These are phyloP conservation scores for Entomobrya multifasciata DNA, from an alignment of 2,888 invertebrate genomes.

Conservation along the genomic window DNA sequence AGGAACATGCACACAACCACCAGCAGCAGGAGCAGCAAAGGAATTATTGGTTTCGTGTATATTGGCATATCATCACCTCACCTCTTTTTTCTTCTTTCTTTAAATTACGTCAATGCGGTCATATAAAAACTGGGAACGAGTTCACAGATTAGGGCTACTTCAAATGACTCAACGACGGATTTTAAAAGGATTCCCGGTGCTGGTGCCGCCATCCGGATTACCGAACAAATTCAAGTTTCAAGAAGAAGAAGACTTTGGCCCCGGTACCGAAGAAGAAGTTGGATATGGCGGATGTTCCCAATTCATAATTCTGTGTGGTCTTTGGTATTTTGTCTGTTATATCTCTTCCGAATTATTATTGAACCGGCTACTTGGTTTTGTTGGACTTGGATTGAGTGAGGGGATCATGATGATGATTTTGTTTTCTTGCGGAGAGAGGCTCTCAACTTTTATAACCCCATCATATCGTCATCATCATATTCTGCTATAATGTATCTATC, in stretches of 20 bases:
- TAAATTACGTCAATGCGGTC: no score
- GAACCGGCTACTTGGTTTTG: background rate
- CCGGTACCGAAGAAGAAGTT: background rate
- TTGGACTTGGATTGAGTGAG: background rate
- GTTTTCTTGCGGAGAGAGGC: background rate
- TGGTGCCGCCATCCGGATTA: conserved; percentile 53
- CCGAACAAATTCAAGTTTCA: conserved; percentile 11
- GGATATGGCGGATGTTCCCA: conserved; percentile 2
- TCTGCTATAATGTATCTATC: conserved; percentile 43
- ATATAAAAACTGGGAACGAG: no score
- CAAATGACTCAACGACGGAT: no score
- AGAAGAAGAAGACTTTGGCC: conserved; percentile 13
- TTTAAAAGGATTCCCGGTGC: no score
- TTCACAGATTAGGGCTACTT: no score
- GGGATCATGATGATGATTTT: background rate
- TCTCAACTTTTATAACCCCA: conserved; percentile 63
- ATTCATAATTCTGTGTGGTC: conserved; percentile 52
- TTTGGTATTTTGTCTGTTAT: no score
- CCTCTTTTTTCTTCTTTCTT: no score
- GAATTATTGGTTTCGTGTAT: conserved; percentile 12
- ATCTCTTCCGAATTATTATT: conserved; percentile 6
- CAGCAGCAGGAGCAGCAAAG: background rate
- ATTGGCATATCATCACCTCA: no score
- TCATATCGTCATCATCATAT: conserved; percentile 35
- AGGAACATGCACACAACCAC: background rate